phyloP scores from a whole-genome alignment of 1,140 invertebrate genomes.

The Drosophila sproati region DNA sequence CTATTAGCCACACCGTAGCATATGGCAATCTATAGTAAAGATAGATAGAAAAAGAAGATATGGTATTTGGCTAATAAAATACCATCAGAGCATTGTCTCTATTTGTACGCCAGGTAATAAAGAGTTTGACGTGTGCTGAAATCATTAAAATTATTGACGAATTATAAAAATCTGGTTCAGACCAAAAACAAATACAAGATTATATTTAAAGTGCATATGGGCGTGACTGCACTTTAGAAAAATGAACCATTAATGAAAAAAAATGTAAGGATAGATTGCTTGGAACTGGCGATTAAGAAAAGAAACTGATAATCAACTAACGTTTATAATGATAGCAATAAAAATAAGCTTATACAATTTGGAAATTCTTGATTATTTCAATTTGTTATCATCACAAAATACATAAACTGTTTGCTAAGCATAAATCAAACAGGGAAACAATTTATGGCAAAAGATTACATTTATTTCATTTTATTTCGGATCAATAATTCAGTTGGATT shows the following conservation, averaged over 20 bases:
- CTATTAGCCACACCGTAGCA: too few relatives aligned
- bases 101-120: too few relatives aligned
- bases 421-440: conserved; percentile 5
- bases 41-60: background rate
- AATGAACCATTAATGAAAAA: background rate
- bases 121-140: background rate
- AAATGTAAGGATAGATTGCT: background rate
- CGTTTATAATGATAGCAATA: background rate
- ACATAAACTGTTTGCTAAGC: conserved; percentile 5
- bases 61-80: conserved; percentile 1
- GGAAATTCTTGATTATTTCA: background rate
- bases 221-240: background rate
- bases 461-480: conserved; percentile 3
- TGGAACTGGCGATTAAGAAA: background rate
- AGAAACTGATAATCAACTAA: conserved; percentile 10
- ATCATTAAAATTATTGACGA: background rate
- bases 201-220: conserved; percentile 8
- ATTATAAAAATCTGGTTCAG: conserved; percentile 4
- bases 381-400: conserved; percentile 4
- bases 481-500: conserved; percentile 3
- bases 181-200: background rate
- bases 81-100: background rate
- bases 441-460: conserved; percentile 28
- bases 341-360: background rate
- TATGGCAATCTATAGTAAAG: too few relatives aligned